Conservation (phyloP, 2,888 invertebrate species). For the Chrysotoxum bicinctum region DNA sequence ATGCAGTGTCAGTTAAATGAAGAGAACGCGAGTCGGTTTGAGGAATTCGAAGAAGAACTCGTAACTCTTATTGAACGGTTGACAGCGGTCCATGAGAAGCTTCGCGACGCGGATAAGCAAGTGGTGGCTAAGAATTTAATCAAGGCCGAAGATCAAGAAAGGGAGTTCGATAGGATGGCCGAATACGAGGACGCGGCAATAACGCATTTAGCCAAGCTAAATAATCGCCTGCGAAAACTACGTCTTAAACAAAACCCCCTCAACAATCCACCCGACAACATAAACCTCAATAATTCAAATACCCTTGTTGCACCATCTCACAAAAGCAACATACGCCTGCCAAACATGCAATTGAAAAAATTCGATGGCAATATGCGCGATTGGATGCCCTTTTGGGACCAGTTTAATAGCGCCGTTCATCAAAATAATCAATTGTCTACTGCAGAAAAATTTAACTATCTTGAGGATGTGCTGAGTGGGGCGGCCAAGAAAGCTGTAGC, state of each 20-base stretch:
- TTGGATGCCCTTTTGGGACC: conserved; percentile 25
- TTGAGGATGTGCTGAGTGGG: too few species aligned
- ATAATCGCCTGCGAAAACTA: too few species aligned
- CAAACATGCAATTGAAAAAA: background rate
- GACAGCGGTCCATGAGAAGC: conserved; percentile 23
- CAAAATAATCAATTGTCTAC: too few species aligned
- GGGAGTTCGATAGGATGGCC: conserved; percentile 24
- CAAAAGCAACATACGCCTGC: too few species aligned
- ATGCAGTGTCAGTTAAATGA: conserved; percentile 22
- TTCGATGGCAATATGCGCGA: conserved; percentile 31
- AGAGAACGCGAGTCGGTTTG: conserved; percentile 11
- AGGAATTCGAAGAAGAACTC: conserved; percentile 35
- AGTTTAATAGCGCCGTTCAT: too few species aligned
- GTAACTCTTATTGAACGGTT: conserved; percentile 28
- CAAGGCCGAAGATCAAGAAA: conserved; percentile 12
- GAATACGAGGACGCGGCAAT: conserved; percentile 18
- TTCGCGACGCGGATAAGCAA: conserved; percentile 29
- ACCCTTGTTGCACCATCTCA: too few species aligned
- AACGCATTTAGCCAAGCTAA: too few species aligned
- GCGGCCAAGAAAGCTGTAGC: conserved; percentile 15
- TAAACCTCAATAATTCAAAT: too few species aligned
- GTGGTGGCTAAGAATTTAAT: conserved; percentile 19
- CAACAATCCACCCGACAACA: too few species aligned
- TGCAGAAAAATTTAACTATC: too few species aligned
- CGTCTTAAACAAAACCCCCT: too few species aligned